Evolutionary conservation across 2,113 vertebrate species (phyloP).

Genomic region (Gymnarchus niloticus): DNA sequence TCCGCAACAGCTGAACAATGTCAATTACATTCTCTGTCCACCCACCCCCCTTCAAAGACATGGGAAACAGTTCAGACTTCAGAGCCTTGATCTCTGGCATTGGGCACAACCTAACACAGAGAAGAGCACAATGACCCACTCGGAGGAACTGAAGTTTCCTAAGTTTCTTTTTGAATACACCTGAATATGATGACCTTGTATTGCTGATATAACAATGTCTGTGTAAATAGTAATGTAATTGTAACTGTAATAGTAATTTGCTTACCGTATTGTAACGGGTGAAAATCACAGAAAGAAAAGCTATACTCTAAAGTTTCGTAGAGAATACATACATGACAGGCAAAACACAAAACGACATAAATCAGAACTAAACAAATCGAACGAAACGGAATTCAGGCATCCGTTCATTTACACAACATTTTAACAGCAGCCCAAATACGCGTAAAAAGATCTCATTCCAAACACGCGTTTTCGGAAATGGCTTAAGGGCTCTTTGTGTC

Average conservation of each 20-base stretch:
- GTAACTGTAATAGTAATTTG: not conserved
- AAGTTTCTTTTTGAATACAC: not conserved
- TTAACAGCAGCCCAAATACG: slow-evolving; percentile 26
- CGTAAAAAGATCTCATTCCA: not conserved
- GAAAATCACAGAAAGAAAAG: slow-evolving; percentile 29
- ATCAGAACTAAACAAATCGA: slow-evolving; percentile 24
- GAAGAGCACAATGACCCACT: not conserved
- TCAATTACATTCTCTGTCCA: not conserved
- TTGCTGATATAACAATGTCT: not conserved
- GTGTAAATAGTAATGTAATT: not conserved
- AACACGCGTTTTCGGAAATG: slow-evolving; percentile 18
- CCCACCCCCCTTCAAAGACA: not conserved
- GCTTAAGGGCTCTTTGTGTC: slow-evolving; percentile 27
- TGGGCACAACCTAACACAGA: not conserved
- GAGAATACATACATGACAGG: not conserved
- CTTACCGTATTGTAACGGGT: not conserved
- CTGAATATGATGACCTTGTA: not conserved
- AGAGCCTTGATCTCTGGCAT: not conserved
- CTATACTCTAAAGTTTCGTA: not conserved
- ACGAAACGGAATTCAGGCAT: slow-evolving; percentile 12
- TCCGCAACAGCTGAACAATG: slow-evolving; percentile 4
- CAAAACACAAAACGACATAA: not conserved
- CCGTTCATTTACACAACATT: slow-evolving; percentile 7
- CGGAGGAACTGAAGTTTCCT: not conserved
- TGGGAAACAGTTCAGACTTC: not conserved